These are phyloP conservation scores for Odocoileus virginianus DNA, from an alignment of 2,113 vertebrate species.

Conservation along the genomic window DNA sequence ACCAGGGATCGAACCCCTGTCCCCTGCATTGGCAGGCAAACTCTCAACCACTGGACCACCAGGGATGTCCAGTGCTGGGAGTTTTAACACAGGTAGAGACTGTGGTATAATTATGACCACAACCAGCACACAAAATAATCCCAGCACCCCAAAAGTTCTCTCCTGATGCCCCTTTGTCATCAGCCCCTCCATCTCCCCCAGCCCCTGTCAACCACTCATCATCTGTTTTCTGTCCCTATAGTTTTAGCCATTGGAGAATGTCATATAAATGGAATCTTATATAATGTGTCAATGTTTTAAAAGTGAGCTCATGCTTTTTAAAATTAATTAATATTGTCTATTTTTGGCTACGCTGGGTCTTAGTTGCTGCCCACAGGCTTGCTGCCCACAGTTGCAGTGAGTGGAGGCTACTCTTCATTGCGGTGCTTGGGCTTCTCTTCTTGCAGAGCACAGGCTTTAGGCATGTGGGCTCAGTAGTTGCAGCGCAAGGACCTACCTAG, in stretches of 20 bases:
- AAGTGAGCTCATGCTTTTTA: background rate
- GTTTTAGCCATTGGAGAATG: background rate
- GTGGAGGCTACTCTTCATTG: background rate
- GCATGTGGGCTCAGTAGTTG: background rate
- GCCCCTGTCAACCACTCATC: background rate
- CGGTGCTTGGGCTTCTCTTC: background rate
- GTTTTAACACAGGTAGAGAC: background rate
- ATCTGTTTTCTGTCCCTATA: background rate
- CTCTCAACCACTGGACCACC: background rate
- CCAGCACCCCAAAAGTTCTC: background rate
- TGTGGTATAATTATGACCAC: background rate
- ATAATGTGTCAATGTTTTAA: background rate
- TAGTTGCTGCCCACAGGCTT: background rate
- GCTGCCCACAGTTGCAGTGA: background rate
- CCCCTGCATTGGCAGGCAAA: background rate
- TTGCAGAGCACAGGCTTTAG: background rate
- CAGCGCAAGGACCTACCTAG: rapidly evolving
- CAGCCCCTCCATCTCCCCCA: too few species aligned
- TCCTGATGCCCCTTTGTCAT: background rate
- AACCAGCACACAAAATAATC: background rate
- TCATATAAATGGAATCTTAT: background rate
- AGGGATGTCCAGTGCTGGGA: background rate
- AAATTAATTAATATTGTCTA: background rate
- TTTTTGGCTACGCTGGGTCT: background rate
- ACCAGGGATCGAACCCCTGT: background rate